phyloP scores from a whole-genome alignment of 2,113 vertebrate genomes.

The Garra rufa region DNA sequence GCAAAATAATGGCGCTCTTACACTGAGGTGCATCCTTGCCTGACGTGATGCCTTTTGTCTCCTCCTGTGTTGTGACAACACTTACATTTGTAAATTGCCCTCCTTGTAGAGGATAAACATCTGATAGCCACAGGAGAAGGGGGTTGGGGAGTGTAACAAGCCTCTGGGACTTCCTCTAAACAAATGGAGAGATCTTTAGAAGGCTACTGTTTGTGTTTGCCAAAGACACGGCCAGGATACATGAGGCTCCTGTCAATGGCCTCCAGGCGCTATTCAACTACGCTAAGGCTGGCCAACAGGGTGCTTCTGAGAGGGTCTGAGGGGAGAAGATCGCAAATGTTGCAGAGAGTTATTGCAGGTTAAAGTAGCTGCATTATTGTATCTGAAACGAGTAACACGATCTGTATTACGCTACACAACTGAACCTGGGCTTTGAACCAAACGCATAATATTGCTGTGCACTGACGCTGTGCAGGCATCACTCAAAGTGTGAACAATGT shows the following conservation, averaged over 20 bases:
- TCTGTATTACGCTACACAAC: conserved; percentile 13
- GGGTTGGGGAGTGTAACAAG: conserved; percentile 42
- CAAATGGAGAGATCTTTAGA: conserved; percentile 56
- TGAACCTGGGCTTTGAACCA: conserved; percentile 43
- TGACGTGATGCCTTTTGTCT: conserved; percentile 52
- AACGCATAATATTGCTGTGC: conserved; percentile 22
- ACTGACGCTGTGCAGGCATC: conserved; percentile 49
- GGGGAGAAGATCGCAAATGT: conserved; percentile 7
- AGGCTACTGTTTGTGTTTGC: conserved; percentile 55
- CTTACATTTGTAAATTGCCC: conserved; percentile 56
- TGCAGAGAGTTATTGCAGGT: conserved; percentile 5
- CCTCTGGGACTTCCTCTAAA: conserved; percentile 52
- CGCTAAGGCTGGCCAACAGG: conserved; percentile 1
- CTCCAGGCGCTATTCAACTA: conserved; percentile 33
- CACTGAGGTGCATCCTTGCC: conserved; percentile 41
- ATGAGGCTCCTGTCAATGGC: conserved; percentile 46
- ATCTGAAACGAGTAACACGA: conserved; percentile 14
- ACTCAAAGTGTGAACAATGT: conserved; percentile 53
- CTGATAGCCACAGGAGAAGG: conserved; percentile 54
- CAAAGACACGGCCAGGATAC: conserved; percentile 51
- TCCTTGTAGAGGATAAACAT: conserved; percentile 53
- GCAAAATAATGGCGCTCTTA: conserved; percentile 39
- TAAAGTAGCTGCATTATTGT: conserved; percentile 33
- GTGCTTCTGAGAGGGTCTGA: background rate
- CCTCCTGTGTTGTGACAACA: conserved; percentile 57